phyloP scores from a whole-genome alignment of 2,113 vertebrate genomes.

The Onychorhynchus coronatus region DNA sequence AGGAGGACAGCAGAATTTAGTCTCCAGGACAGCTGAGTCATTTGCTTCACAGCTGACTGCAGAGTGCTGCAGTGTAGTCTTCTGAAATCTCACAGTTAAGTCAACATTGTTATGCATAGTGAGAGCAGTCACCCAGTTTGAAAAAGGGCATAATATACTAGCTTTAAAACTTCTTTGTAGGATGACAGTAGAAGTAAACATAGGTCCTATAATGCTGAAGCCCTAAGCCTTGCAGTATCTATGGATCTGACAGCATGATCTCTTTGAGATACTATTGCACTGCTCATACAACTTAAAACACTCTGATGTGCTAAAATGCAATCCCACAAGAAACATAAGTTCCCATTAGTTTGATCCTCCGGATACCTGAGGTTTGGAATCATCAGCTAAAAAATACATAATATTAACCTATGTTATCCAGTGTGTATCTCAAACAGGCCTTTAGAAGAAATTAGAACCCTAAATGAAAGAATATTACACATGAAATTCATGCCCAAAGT shows the following conservation, averaged over 20 bases:
- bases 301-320: not conserved
- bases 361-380: not conserved
- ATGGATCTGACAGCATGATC: not conserved
- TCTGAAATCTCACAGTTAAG: not conserved
- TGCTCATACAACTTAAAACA: not conserved
- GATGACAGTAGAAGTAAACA: not conserved
- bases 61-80: not conserved
- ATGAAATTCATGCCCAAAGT: not conserved
- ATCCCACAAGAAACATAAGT: not conserved
- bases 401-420: not conserved
- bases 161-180: not conserved
- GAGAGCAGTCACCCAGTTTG: not conserved
- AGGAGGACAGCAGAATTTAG: not conserved
- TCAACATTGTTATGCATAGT: not conserved
- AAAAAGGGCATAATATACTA: not conserved
- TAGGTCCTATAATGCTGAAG: not conserved
- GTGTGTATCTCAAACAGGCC: rapidly evolving
- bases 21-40: slow-evolving; percentile 11
- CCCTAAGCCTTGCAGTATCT: not conserved
- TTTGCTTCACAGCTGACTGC: not conserved
- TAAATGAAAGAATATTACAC: not conserved
- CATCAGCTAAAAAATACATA: not conserved
- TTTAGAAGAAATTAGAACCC: not conserved
- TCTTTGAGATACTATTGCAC: not conserved
- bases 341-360: not conserved